A percentile compares a stretch with the other conserved stretches of the same genome.
These are phyloP conservation scores for Creontiades dilutus DNA, from an alignment of 2,888 invertebrate species.

Conservation along the genomic window DNA sequence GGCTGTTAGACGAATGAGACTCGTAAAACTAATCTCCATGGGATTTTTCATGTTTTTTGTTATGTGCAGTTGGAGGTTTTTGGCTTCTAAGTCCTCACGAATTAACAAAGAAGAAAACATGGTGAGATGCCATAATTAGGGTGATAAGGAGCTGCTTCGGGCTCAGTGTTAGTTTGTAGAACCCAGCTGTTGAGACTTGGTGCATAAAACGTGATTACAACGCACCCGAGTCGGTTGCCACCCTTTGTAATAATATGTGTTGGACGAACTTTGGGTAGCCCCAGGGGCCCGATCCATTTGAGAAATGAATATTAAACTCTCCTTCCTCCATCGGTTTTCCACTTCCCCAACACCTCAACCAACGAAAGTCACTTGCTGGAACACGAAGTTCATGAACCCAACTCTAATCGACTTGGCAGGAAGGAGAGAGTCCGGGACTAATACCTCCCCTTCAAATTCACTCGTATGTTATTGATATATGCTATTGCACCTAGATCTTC, in stretches of 20 bases:
- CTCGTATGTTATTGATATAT: no score
- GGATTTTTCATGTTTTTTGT: no score
- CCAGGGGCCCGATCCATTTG: conserved; percentile 8
- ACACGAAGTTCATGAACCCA: neutral
- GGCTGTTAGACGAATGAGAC: no score
- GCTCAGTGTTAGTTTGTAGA: neutral
- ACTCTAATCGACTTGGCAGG: neutral
- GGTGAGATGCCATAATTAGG: neutral
- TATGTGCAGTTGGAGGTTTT: no score
- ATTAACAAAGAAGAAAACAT: neutral
- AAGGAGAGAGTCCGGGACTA: neutral
- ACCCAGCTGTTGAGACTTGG: conserved; percentile 14
- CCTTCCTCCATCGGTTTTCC: conserved; percentile 15
- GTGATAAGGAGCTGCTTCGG: neutral
- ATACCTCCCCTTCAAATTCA: neutral
- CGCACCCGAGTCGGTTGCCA: neutral
- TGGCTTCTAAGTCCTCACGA: no score
- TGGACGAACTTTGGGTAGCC: neutral
- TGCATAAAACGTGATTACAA: conserved; percentile 23
- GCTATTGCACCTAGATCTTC: no score
- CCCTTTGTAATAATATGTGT: conserved; percentile 6
- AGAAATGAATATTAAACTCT: conserved; percentile 32
- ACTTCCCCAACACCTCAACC: neutral
- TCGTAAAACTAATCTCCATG: no score
- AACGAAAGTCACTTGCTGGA: conserved; percentile 6